Evolutionary conservation across 2,888 invertebrate genomes (phyloP), one percentile per base, ranked within the genome.

Genomic region (Aquatica leii): DNA sequence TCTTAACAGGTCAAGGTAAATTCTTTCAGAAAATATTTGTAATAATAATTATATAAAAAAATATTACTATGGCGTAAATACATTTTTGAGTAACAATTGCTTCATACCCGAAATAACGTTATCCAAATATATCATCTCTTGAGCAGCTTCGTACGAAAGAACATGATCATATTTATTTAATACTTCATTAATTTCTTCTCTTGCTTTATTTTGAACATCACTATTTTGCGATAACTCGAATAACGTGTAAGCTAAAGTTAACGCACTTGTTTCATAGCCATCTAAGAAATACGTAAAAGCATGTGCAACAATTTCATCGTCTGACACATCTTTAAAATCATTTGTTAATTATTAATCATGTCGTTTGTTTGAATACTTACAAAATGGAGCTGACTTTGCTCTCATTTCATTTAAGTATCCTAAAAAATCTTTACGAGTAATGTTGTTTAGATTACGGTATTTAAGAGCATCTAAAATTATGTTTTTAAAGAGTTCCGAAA

Each of bases 261-360:
- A 74, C 0, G 82, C 81, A n/a, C 82, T 82, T 0, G 84, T 84
- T 69, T 84, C 84, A 66, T 80, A 83, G 0, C 84, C 84, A 40
- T 84, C 84, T 1, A 79, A 41, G 63, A 82, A 83, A 63, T 82
- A 82, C 0, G 83, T 77, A 1, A 82, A 69, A 2, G 78, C 73
- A 43, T 83, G 81, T 0, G 82, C 77, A 0, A 75, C 57, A 35
- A 83, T 67, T 0, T 77, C 69, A 1, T 72, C 72, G 17, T 80
- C 67, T 0, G 57, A 66, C 57, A 14, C 11, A 15, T 24, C 62
- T 62, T 50, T 24, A 53, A 52, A 15, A 15, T 20, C 46, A 48
- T 31, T 15, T 35, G 8, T 15, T 75, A 60, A 34, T 66, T 11
- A 1, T 15, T 48, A 48, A 15, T 48, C 3, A 15, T n/a, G 21